Evolutionary conservation across 2,888 invertebrate genomes (phyloP), one percentile per base, ranked within the genome.

Genomic region (Xylophagus ater): DNA sequence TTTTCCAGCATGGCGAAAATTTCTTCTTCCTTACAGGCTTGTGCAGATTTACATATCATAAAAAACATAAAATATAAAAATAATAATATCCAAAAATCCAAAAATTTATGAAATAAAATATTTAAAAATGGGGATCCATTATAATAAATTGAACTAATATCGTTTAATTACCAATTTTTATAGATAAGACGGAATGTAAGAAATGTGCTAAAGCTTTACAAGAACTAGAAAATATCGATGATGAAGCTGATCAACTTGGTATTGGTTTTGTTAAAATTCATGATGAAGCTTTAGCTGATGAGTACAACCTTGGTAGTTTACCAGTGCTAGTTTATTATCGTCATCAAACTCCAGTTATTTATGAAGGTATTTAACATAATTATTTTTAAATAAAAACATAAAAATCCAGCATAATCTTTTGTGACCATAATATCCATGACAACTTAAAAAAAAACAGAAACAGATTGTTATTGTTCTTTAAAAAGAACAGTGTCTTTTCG

Each of bases 181-280:
- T 72, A 92, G 92, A 90, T 69, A 89, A 88, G 63, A 85, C 85
- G 40, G 87, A 88, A 65, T 90, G 90, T 70, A 85, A 87, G 62
- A 88, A 84, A 68, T 90, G 89, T 62, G 78, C 86, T 43, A 89
- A 86, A 67, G 90, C 87, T 40, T 72, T 90, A 47, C 81, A 84
- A 66, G 89, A 90, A 66, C 64, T 92, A 64, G 90, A 92, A 66
- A 90, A 90, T 68, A 90, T 92, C 59, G 90, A 90, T 59, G 89
- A 92, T 56, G 90, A 92, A 65, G 90, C 90, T 23, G 90, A 90
- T 66, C 88, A 90, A 62, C 73, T 92, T 48, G 90, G 88, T 47
- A 90, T 92, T 57, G 90, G 89, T 50, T 90, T 92, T 64, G 90
- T 92, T 47, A 92, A 92, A 68, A 90, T 92, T 58, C 84, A 88